Base-by-base conservation (phyloP, 2,797 vertebrate species). In the Tiaroga cobitis region DNA sequence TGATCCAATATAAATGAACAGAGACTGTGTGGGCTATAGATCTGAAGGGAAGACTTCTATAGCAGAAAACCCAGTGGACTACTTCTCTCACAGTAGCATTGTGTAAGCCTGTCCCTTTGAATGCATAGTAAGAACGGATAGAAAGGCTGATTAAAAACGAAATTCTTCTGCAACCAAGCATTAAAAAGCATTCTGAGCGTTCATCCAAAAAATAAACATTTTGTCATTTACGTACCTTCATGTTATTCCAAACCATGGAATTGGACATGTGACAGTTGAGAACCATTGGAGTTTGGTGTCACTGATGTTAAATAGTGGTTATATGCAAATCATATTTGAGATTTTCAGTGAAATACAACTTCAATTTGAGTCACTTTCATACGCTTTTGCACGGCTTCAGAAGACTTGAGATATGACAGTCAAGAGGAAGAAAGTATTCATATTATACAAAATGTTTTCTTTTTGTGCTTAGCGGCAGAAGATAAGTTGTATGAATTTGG, bases 11-110 rank as follows among this genome's bases (percentile, higher is more conserved):
- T 70, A 76, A 37, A 84, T 74, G 68, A 87, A 77, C 46, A 39
- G 51, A 86, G 80, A 67, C 90, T 89, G 90, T 78, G 34, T 87
- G 75, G 76, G 75, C 67, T 79, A 70, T 8, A 79, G 68, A 74
- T 80, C 68, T 65, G 24, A 82, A 49, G 39, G 15, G 56, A 70
- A 74, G 41, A 82, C 74, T 78, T 70, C 67, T 80, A 65, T 54
- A 73, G 51, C 24, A 43, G 81, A 39, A 65, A 37, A 82, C 82
- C 79, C 74, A 61, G 29, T 61, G 37, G 75, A 84, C 51, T 26
- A 18, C 61, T 63, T n/a, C 15, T 70, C 67, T 72, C 34, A 70
- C 8, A 72, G 43, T 32, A 29, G 59, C 24, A 39, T 65, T 80
- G 41, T 80, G 41, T n/a, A 65, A 80, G 78, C n/a, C 29, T 67